Evolutionary conservation across 2,113 vertebrate genomes (phyloP).

Genomic region (Zonotrichia leucophrys): DNA sequence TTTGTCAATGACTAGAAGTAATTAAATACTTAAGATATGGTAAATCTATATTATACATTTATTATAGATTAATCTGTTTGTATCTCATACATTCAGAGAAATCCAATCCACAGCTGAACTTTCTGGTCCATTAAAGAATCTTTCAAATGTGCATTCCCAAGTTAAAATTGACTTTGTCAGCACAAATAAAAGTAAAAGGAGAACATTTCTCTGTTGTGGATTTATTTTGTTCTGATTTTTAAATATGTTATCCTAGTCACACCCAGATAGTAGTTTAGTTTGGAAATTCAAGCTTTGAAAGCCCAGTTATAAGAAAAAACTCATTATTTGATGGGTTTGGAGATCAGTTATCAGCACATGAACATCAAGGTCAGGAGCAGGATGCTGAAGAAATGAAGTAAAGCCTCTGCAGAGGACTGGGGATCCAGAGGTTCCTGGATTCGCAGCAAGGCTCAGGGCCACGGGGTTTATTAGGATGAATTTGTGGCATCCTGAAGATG

Average conservation of each 20-base stretch:
- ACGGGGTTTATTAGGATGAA: not conserved
- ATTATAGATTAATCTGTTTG: not conserved
- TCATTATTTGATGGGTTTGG: not conserved
- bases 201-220: not conserved
- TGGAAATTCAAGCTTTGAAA: not conserved
- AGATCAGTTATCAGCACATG: not conserved
- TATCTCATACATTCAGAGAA: not conserved
- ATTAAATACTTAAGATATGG: not conserved
- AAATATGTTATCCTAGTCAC: fast-evolving
- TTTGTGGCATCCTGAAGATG: not conserved
- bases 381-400: not conserved
- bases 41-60: not conserved
- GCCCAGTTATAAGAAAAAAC: not conserved
- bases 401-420: not conserved
- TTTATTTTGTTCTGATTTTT: not conserved
- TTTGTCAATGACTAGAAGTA: not conserved
- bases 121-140: not conserved
- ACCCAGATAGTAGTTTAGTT: not conserved
- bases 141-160: not conserved
- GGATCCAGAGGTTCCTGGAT: not conserved
- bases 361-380: not conserved
- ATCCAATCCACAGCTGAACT: not conserved
- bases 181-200: not conserved
- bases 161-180: not conserved
- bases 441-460: not conserved